Percentiles rank a stretch among this genome's conserved stretches.
phyloP scores from a whole-genome alignment of 1,140 invertebrate species.

The Drosophila mauritiana region DNA sequence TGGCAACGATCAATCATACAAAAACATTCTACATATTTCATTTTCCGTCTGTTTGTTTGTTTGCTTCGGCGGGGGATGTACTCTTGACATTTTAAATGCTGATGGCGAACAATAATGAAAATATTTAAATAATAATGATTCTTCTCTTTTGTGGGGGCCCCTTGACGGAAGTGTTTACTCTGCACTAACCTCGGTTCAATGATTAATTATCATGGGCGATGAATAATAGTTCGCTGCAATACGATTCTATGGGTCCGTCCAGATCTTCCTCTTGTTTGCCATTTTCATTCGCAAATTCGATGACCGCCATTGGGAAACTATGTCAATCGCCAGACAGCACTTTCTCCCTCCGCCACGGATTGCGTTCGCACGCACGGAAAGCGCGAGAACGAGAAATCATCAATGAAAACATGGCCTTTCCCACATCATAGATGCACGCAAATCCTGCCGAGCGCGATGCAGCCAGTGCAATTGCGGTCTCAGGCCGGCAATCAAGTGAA shows the following conservation, averaged over 20 bases:
- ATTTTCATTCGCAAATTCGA: neutral
- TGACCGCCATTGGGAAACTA: slow-evolving; percentile 17
- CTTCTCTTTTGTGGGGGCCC: slow-evolving; percentile 6
- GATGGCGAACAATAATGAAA: slow-evolving; percentile 47
- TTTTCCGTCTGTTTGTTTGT: slow-evolving; percentile 29
- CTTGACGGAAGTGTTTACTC: slow-evolving; percentile 28
- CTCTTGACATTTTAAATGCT: slow-evolving; percentile 49
- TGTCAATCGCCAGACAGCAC: slow-evolving; percentile 28
- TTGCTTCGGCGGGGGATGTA: neutral
- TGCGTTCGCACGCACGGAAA: slow-evolving; percentile 24
- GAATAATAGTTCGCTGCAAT: slow-evolving; percentile 4
- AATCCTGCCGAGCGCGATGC: slow-evolving; percentile 29
- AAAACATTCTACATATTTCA: slow-evolving; percentile 37
- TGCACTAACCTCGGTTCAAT: slow-evolving; percentile 20
- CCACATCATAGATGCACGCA: slow-evolving; percentile 51
- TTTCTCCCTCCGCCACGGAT: slow-evolving; percentile 16
- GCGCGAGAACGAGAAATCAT: slow-evolving; percentile 44
- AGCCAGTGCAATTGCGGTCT: slow-evolving; percentile 48
- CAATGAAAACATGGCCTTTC: slow-evolving; percentile 60
- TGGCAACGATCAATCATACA: slow-evolving; percentile 73
- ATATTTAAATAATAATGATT: slow-evolving; percentile 35
- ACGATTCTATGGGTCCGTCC: slow-evolving; percentile 20
- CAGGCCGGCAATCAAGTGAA: slow-evolving; percentile 59
- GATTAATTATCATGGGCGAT: slow-evolving; percentile 44
- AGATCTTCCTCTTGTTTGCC: neutral